Percentiles rank a stretch among this genome's conserved stretches.
These are phyloP conservation scores for Drosophila nigritarsus DNA, from an alignment of 2,888 invertebrate species.

Conservation along the genomic window DNA sequence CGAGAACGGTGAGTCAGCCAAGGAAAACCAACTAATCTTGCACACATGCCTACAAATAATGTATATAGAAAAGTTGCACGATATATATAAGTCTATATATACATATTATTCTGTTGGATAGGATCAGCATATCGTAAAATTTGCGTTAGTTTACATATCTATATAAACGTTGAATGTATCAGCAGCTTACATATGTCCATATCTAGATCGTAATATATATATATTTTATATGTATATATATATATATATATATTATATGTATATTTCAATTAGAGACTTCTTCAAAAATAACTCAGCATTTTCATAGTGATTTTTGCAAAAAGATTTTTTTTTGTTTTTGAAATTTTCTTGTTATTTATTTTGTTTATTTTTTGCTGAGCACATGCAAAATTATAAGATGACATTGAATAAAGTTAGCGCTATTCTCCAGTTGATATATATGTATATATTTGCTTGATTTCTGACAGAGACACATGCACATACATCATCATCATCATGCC, in stretches of 20 bases:
- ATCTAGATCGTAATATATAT: background rate
- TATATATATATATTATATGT: background rate
- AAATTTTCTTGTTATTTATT: background rate
- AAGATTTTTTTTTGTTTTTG: background rate
- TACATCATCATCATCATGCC: background rate
- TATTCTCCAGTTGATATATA: background rate
- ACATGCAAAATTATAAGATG: background rate
- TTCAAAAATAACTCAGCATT: background rate
- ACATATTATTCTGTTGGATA: background rate
- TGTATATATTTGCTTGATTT: background rate
- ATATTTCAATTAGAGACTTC: background rate
- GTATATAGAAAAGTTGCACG: background rate
- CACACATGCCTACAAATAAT: no score
- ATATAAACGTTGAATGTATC: background rate
- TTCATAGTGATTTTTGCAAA: background rate
- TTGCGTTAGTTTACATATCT: no score
- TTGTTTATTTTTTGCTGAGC: background rate
- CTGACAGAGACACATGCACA: background rate
- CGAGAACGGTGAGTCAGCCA: slow-evolving; percentile 83
- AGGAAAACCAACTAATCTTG: background rate
- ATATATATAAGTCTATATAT: no score
- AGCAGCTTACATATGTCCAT: background rate
- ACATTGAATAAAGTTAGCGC: background rate
- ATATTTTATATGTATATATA: no score
- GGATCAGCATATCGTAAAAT: background rate